Base-by-base conservation (phyloP, 2,113 vertebrate species). In the Emydura subglobosa region DNA sequence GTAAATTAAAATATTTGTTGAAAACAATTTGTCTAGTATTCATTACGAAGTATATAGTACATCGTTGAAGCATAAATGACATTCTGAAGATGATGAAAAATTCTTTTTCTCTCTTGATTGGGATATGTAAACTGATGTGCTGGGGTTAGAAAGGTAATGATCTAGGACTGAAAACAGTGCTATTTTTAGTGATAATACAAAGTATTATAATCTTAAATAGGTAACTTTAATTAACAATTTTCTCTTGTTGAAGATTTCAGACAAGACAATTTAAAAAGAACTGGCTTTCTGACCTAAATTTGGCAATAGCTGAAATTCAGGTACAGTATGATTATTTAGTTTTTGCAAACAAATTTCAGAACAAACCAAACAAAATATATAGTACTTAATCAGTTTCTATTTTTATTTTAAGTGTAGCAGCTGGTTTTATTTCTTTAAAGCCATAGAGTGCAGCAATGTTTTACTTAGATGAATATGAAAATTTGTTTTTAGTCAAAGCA, bases 281-380 rank as follows among this genome's bases (percentile, higher is more conserved):
- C 21, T 97, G 97, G 95, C 88, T 96, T 68, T 98, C 95, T 97
- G 97, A 98, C 81, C 97, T 98, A 83, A 96, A 91, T 78, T 97
- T 98, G 94, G 97, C 97, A 72, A 88, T 98, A 53, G 96, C 95
- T 91, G 98, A 99, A 98, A 95, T 99, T 94, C 96, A 98, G 98
- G 98, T 99, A 98, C 51, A 87, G 55, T 85, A 39, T 82, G 57
- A 79, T 57, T 61, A 53, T n/a, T 57, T 72, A 50, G 79, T 19
- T 78, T 93, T 57, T 95, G 78, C n/a, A 92, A 82, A 65, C 80
- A 59, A 61, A 54, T 76, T 53, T 78, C 25, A 61, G 27, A 85
- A 47, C 34, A 12, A 24, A 72, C 2, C 21, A 22, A 39, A 39
- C 34, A 72, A 39, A 72, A 39, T 39, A 72, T 72, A 72, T 39